Evolutionary conservation across 2,113 vertebrate species (phyloP), one percentile per base, ranked within the genome.

Genomic region (Elaphurus davidianus): DNA sequence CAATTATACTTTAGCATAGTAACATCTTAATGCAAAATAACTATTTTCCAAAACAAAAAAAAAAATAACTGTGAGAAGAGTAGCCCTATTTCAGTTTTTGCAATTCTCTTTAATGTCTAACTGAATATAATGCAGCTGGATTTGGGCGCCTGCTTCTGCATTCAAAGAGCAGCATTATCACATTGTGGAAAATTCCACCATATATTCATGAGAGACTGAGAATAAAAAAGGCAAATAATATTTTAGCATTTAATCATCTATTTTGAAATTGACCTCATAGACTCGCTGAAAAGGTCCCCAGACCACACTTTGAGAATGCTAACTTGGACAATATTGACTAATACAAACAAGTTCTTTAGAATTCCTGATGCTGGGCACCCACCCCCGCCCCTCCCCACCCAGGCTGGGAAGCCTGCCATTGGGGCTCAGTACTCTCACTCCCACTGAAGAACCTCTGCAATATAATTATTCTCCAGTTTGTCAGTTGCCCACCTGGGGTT

Each of bases 341-440:
- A 43, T 17, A 54, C 12, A 54, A 33, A 25, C 27, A 40, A 36
- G 90, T 30, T 30, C 81, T 92, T n/a, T 33, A 52, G 30, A 47
- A n/a, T 54, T 47, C 15, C 76, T 79, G 43, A 47, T 17, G 15
- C 43, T 47, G 15, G 7, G 15, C 16, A 30, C 76, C 74, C 15
- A 7, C 64, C 30, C 33, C 2, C 1, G 0, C 4, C 64, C 19
- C 50, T 33, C 64, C n/a, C 17, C 0, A 2, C 64, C 17, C 64
- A 17, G 71, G 36, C 40, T 30, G 45, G 1, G 0, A 16, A 30
- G 76, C 76, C 43, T 79, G 45, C 30, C 45, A 19, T 47, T 47
- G 27, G 43, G 15, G 43, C 27, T 30, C 76, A 79, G 45, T 30
- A 79, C 76, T 79, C 76, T 79, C 27, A 79, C 5, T 47, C 43